Evolutionary conservation across 1,140 invertebrate species (phyloP).

Genomic region (Bombus difficillimus): DNA sequence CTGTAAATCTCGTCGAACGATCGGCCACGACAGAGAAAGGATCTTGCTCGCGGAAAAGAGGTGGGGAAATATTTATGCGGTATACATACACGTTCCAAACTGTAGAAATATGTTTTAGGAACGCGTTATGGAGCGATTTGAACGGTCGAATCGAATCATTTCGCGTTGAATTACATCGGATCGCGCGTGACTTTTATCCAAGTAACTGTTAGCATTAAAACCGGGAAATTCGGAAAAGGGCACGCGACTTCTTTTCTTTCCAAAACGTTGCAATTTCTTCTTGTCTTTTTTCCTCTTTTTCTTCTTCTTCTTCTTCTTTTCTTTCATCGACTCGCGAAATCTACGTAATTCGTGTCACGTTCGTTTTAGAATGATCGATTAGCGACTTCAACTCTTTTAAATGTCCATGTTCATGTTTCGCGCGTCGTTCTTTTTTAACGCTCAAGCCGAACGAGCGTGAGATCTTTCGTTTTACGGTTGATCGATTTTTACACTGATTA

Average conservation of each 20-base stretch:
- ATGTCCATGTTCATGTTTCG: slow-evolving; percentile 28
- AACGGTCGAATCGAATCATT: slow-evolving; percentile 25
- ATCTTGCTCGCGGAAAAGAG: neutral
- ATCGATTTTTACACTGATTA: slow-evolving; percentile 59
- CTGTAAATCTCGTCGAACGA: neutral
- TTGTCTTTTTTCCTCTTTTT: neutral
- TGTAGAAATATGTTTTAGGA: slow-evolving; percentile 37
- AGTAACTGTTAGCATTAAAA: slow-evolving; percentile 60
- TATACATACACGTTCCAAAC: neutral
- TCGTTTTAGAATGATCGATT: slow-evolving; percentile 62
- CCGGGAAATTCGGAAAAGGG: slow-evolving; percentile 37
- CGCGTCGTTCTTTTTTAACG: slow-evolving; percentile 45
- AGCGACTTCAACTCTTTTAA: slow-evolving; percentile 45
- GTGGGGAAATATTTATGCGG: slow-evolving; percentile 13
- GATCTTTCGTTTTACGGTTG: slow-evolving; percentile 56
- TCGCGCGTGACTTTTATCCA: slow-evolving; percentile 57
- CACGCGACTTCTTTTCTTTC: slow-evolving; percentile 23
- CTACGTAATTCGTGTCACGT: slow-evolving; percentile 41
- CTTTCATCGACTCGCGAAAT: slow-evolving; percentile 33
- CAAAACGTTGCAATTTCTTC: neutral
- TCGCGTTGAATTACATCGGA: slow-evolving; percentile 41
- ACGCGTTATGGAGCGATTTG: slow-evolving; percentile 16
- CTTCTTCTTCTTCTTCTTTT: neutral
- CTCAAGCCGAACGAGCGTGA: slow-evolving; percentile 23
- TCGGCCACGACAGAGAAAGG: neutral